Base-by-base conservation (phyloP, 1,140 invertebrate genomes). In the Drosophila tani region DNA sequence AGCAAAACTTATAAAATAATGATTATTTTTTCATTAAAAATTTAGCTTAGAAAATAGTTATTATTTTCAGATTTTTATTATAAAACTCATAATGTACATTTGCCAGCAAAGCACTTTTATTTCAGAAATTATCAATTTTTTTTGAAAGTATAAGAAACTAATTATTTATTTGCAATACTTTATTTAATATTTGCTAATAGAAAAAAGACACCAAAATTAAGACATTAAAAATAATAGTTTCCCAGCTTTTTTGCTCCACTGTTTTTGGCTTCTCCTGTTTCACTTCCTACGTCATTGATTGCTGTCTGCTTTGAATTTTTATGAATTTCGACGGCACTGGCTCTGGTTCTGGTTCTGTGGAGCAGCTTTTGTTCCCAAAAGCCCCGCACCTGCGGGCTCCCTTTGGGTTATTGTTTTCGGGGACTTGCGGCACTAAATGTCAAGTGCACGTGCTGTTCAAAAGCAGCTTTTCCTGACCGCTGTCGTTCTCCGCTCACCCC, bases 391-490 rank as follows among this genome's bases (percentile, higher is more conserved):
- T 53, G 66, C 55, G n/a, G 40, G 40, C 24, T 27, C 7, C 24
- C 55, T 40, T 17, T n/a, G 45, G 71, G 66, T 75, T 82, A 70
- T 82, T 82, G 81, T 70, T 69, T 49, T 80, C 46, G 57, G 38
- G 27, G 47, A 71, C 50, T 75, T 86, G 79, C 79, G 79, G 67
- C 68, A 88, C 84, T 87, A 84, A 87, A 88, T 88, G 83, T 87
- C 84, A 88, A 88, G 83, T 87, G 77, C 84, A 87, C 84, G 81
- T 88, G 83, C 62, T 88, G 67, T 57, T 69, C 64, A 67, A 58
- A 27, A 66, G 62, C 60, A 66, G 65, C 43, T 60, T 60, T 74
- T 60, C 59, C 71, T 75, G 74, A 55, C 60, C 75, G 49, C 24
- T 47, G 49, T 46, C 78, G 35, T 5, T 60, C 29, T n/a, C 14